Base-by-base conservation (phyloP, 2,797 vertebrate species). In the Anguilla obscura region DNA sequence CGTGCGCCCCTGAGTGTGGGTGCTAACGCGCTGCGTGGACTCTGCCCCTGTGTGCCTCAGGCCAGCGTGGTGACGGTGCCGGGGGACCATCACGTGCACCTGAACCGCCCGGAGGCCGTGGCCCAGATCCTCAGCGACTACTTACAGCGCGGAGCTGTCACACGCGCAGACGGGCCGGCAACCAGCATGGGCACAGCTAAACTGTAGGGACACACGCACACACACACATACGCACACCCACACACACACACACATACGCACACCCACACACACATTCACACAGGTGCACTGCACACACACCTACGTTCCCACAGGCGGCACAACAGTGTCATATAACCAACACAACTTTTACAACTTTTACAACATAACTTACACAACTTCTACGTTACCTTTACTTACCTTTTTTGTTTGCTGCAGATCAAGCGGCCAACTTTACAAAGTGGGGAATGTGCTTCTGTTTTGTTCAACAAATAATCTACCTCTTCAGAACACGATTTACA, bases 61-160 rank as follows among this genome's bases (percentile, higher is more conserved):
- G 89, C 91, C 86, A 60, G 83, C 0, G 90, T 96, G 84, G 85
- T 93, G 86, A 92, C 3, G 0, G 90, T 96, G 50, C 92, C 94
- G 1, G 96, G 95, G 0, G 89, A 94, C 89, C 96, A 96, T 91
- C 95, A 96, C 87, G 54, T 96, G 86, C 96, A 96, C 89, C 91
- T 96, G 87, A 96, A 95, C 58, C 85, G 93, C 4, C 94, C 96
- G 0, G 93, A 93, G 85, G 82, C 24, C 0, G 89, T 96, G 5
- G 95, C 95, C 54, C 89, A 92, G 0, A 1, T 93, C 9, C 89
- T 96, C 80, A 93, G 91, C 0, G 93, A 95, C 76, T 96, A 96
- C 91, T 90, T 96, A 88, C 91, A 86, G 86, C 86, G 79, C 33
- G 88, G 91, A 88, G 90, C 89, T 33, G 16, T 92, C 56, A 86